A percentile compares a stretch with the other conserved stretches of the same genome.
Evolutionary conservation across 2,797 vertebrate species (phyloP).

Genomic region (Spatula versicolor): DNA sequence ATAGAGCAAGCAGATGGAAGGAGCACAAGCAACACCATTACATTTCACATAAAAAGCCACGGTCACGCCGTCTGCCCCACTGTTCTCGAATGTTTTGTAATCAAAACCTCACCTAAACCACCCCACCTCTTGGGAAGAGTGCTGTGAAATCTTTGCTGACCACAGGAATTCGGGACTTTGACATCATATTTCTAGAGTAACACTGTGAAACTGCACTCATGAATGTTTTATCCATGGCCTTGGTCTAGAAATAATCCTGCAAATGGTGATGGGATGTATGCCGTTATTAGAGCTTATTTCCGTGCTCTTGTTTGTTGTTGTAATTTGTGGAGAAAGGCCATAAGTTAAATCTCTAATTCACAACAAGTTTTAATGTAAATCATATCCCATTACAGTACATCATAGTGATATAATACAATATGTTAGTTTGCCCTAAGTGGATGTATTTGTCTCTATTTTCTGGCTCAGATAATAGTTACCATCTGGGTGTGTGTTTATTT

Average conservation of each 20-base stretch:
- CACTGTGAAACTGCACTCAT: not conserved
- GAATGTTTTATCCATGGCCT: not conserved
- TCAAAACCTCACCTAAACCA: conserved; percentile 10
- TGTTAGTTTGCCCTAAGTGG: conserved; percentile 73
- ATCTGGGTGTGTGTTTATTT: conserved; percentile 76
- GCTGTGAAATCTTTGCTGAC: not conserved
- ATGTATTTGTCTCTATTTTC: conserved; percentile 72
- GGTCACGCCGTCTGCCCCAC: conserved; percentile 9
- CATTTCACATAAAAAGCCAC: not conserved
- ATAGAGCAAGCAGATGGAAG: conserved; percentile 21
- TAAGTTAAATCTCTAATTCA: conserved; percentile 73
- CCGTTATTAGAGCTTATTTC: conserved; percentile 63
- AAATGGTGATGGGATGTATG: conserved; percentile 30
- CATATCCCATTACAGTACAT: conserved; percentile 67
- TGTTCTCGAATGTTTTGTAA: not conserved
- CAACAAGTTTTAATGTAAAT: conserved; percentile 74
- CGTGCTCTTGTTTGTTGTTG: conserved; percentile 60
- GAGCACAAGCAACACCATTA: not conserved
- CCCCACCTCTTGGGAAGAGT: not conserved
- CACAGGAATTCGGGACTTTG: not conserved
- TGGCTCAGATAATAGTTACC: conserved; percentile 78
- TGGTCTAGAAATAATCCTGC: conserved; percentile 54
- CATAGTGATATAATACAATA: conserved; percentile 72
- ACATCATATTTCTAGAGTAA: not conserved
- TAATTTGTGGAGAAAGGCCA: conserved; percentile 68